Base-by-base conservation (phyloP, 2,888 invertebrate species). In the Actias luna region DNA sequence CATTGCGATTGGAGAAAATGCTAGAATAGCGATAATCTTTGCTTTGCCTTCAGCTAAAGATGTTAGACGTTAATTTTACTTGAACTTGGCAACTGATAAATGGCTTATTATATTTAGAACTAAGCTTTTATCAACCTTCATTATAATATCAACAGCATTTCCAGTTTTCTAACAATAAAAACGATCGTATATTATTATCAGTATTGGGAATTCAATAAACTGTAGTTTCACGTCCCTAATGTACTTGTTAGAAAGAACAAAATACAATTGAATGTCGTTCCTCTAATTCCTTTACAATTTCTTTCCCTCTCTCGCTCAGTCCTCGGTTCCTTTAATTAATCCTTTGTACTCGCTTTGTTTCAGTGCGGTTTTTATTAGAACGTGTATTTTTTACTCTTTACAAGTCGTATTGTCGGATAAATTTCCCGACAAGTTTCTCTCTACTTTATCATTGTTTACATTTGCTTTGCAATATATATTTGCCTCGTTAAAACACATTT, bases 241-340 rank as follows among this genome's bases (percentile, higher is more conserved):
- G 46, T 46, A 25, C 25, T 50, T 22, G 2, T 25, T 50, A 22
- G 5, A 25, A 12, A 50, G 46, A 50, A 22, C 12, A 50, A 12
- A 50, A 25, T 25, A 50, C 46, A 50, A 50, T 25, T 25, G 46
- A 50, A 50, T 3, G 46, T 12, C 46, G 5, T 25, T 50, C 14
- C 25, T 25, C 10, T 25, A 25, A 8, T 25, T 25, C 46, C 46
- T 25, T 10, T 50, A 12, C 46, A 50, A 25, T 50, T 10, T 50
- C 25, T 8, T 50, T 22, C 10, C 4, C n/a, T n/a, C n/a, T n/a
- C n/a, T 50, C 22, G 12, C 25, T 25, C 46, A 12, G 12, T 25
- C 46, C 4, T 10, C 46, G 46, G 22, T 25, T 42, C 25, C 46
- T 50, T 50, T 50, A 50, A 50, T 50, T 50, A 50, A 50, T 50